Evolutionary conservation across 2,113 vertebrate species (phyloP), one percentile per base, ranked within the genome.

Genomic region (Lipotes vexillifer): DNA sequence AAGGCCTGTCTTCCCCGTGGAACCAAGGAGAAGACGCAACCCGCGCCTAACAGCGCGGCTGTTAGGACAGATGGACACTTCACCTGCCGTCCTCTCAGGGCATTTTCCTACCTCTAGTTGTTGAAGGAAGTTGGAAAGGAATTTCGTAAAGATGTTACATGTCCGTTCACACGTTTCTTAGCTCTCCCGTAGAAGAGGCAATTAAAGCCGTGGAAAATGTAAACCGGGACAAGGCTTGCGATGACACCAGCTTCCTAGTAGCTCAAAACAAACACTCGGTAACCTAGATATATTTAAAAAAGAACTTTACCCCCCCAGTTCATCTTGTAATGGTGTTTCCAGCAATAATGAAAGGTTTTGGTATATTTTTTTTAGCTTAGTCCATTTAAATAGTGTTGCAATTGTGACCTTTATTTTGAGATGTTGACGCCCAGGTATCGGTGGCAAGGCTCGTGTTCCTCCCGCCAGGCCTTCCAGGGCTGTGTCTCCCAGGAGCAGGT

Each of bases 41-140:
- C 18, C 29, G n/a, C n/a, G n/a, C n/a, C n/a, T n/a, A n/a, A 6
- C 14, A 31, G 38, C 2, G 0, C 1, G 5, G 3, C 15, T 15
- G 31, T n/a, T 4, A 9, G 23, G n/a, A 7, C 52, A 49, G 14
- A 17, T 6, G n/a, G 44, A 14, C 18, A 25, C 14, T 11, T 41
- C 7, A 20, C 61, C 27, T 31, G 23, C 31, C n/a, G 66, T 66
- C 20, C 55, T 46, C 33, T 23, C 21, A 61, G 75, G 18, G 55
- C 3, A 20, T 41, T 72, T 59, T 14, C 36, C 31, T 78, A 3
- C 5, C 41, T 86, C 15, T 44, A 2, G 3, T 10, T n/a, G 63
- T 25, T 23, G n/a, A 59, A 87, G 14, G 71, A 88, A 44, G 14
- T 49, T 2, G 65, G 57, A 77, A 77, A 59, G 59, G 13, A 65